Conservation (phyloP, 2,888 invertebrate genomes). For the Trachelus troglodyta region DNA sequence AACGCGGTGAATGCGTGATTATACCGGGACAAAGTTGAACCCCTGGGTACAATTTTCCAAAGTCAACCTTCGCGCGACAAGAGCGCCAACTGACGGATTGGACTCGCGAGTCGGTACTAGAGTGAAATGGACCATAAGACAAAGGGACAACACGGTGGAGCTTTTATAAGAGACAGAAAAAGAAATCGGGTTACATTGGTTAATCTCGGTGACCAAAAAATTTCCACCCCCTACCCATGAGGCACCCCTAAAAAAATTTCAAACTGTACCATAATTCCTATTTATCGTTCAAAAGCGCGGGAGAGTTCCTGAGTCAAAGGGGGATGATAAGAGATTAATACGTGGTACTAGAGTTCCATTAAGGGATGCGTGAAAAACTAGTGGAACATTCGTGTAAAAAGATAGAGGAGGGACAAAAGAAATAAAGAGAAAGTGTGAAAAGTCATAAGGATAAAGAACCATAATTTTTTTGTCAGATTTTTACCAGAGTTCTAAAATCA, state of each 20-base stretch:
- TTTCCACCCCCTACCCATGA: too few relatives aligned
- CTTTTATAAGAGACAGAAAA: not conserved
- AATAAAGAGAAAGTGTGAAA: not conserved
- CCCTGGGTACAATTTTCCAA: not conserved
- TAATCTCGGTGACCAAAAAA: not conserved
- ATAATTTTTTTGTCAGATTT: not conserved
- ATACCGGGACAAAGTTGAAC: slow-evolving; percentile 1
- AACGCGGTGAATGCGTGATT: slow-evolving; percentile 32
- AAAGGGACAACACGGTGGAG: not conserved
- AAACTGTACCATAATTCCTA: not conserved
- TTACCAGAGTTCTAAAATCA: not conserved
- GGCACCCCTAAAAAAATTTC: not conserved
- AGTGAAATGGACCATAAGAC: not conserved
- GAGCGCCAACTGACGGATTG: not conserved
- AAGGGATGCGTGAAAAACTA: not conserved
- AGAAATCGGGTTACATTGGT: not conserved
- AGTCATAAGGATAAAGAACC: not conserved
- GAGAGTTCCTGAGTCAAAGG: not conserved
- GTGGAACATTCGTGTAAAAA: too few relatives aligned
- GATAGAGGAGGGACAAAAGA: too few relatives aligned
- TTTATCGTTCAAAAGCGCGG: not conserved
- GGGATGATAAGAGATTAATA: not conserved
- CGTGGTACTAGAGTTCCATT: too few relatives aligned
- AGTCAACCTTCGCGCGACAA: not conserved
- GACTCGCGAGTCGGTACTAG: not conserved